Percentiles rank a stretch among this genome's conserved stretches.
Evolutionary conservation across 2,888 invertebrate genomes (phyloP).

Genomic region (Eristalinus sepulchralis): DNA sequence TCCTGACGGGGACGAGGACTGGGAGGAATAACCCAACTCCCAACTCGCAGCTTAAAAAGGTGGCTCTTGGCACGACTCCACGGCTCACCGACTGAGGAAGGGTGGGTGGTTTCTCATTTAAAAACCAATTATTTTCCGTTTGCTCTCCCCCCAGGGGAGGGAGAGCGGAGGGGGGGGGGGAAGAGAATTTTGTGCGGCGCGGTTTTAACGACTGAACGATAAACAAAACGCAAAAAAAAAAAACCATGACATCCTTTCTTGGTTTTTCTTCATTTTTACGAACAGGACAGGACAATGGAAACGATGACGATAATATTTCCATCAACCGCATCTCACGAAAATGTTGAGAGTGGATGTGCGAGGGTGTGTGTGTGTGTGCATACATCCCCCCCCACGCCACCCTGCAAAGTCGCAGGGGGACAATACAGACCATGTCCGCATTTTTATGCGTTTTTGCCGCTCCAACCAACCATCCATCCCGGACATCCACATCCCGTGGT

Average conservation of each 20-base stretch:
- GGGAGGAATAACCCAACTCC: no score
- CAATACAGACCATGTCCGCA: slow-evolving; percentile 57
- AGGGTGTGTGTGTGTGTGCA: slow-evolving; percentile 12
- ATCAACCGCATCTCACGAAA: slow-evolving; percentile 59
- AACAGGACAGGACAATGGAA: slow-evolving; percentile 54
- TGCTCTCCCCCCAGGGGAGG: slow-evolving; percentile 72
- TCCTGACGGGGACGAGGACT: not conserved
- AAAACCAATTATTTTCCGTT: slow-evolving; percentile 76
- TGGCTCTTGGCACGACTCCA: not conserved
- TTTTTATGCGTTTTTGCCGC: slow-evolving; percentile 60
- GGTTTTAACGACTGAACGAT: slow-evolving; percentile 41
- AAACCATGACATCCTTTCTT: slow-evolving; percentile 41
- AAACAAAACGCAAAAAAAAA: slow-evolving; percentile 17
- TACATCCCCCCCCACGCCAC: no score
- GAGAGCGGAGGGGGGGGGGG: slow-evolving; percentile 7
- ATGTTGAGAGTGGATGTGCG: not conserved
- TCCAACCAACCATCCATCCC: not conserved
- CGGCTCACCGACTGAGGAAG: not conserved
- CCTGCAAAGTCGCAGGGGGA: slow-evolving; percentile 23
- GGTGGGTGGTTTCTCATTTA: slow-evolving; percentile 72
- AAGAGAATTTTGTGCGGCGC: slow-evolving; percentile 5
- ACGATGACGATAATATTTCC: slow-evolving; percentile 64
- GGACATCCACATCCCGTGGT: not conserved
- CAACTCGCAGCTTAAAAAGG: not conserved
- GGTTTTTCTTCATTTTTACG: slow-evolving; percentile 16